Evolutionary conservation across 2,113 vertebrate species (phyloP).

Genomic region (Gopherus flavomarginatus): DNA sequence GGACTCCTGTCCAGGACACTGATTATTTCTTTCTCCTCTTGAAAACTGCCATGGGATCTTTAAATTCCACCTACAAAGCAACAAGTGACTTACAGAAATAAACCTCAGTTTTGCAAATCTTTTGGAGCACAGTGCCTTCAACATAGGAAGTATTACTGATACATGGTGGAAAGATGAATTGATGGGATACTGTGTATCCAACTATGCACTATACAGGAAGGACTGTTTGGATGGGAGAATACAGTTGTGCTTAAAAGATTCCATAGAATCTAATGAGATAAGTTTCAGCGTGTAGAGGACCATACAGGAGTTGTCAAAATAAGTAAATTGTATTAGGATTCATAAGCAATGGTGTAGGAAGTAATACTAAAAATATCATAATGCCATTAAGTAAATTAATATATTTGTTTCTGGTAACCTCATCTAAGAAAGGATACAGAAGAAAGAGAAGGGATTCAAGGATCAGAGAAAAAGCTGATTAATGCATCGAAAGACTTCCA

Average conservation of each 20-base stretch:
- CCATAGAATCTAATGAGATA: background rate
- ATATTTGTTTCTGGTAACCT: background rate
- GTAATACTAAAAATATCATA: background rate
- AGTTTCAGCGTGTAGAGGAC: background rate
- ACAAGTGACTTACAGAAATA: background rate
- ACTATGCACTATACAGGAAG: background rate
- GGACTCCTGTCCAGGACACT: background rate
- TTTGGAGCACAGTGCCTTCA: background rate
- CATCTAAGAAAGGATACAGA: background rate
- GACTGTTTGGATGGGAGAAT: background rate
- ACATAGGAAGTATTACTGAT: background rate
- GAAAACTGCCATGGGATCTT: accelerated
- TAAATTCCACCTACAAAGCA: background rate
- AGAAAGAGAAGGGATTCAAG: background rate
- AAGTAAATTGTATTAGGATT: background rate
- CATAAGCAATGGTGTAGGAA: background rate
- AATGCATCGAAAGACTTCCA: background rate
- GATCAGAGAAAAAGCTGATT: background rate
- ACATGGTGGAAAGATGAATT: background rate
- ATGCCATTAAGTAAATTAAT: background rate
- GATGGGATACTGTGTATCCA: background rate
- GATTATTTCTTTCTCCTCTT: background rate
- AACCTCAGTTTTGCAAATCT: background rate
- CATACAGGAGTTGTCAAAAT: background rate
- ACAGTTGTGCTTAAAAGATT: background rate